phyloP scores from a whole-genome alignment of 2,113 vertebrate genomes.

The Eptesicus fuscus region DNA sequence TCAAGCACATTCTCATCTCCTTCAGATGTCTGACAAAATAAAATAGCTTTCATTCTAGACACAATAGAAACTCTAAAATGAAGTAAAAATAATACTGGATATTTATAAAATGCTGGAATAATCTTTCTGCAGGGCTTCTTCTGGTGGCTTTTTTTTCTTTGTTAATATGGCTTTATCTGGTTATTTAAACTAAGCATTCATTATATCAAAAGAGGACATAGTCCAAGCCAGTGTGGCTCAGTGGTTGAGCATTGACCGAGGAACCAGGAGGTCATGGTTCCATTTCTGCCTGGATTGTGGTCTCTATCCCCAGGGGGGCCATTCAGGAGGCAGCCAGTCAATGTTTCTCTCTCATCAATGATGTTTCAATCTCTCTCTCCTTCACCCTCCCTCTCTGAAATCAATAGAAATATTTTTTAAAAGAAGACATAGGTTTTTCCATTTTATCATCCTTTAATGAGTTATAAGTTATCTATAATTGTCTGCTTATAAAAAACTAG shows the following conservation, averaged over 20 bases:
- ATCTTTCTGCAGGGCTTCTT: background rate
- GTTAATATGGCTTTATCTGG: background rate
- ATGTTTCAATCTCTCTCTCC: too few relatives aligned
- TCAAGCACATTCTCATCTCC: conserved; percentile 60
- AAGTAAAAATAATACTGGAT: conserved; percentile 13
- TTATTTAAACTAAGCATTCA: background rate
- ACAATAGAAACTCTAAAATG: conserved; percentile 41
- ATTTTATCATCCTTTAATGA: background rate
- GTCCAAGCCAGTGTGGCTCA: too few relatives aligned
- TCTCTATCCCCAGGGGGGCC: too few relatives aligned
- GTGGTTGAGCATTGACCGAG: too few relatives aligned
- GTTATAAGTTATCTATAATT: background rate
- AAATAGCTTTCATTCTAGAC: conserved; percentile 46
- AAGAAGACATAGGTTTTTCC: background rate
- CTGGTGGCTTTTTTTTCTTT: conserved; percentile 3
- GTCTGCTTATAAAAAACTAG: background rate
- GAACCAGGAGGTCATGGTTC: too few relatives aligned
- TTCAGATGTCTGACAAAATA: conserved; percentile 58
- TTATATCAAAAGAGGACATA: conserved; percentile 11
- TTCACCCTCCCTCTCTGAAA: too few relatives aligned
- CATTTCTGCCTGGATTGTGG: too few relatives aligned
- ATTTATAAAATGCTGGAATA: conserved; percentile 12
- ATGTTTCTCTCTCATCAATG: too few relatives aligned
- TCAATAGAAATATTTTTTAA: too few relatives aligned
- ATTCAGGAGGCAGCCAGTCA: too few relatives aligned